Base-by-base conservation (phyloP, 2,888 invertebrate species). In the Ochropacha duplaris region DNA sequence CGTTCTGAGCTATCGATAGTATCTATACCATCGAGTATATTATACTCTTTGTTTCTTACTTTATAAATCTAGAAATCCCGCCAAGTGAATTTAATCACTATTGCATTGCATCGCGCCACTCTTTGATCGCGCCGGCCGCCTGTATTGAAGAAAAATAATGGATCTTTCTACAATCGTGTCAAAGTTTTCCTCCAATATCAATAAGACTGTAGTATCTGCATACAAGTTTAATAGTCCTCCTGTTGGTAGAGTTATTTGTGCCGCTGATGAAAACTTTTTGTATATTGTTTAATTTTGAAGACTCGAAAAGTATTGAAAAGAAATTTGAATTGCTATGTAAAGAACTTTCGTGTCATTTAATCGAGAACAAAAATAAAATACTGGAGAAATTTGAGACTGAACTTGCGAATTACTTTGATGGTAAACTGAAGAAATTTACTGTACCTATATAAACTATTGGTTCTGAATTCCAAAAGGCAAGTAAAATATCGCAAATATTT, bases 391-490 rank as follows among this genome's bases (percentile, higher is more conserved):
- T 90, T 49, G 78, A 84, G 62, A 26, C 64, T 0, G 84, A 90
- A 72, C 61, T 90, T 5, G 52, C 62, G 2, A 66, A 69, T 1
- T 90, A 90, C 67, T 86, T 89, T 62, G 64, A 76, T 22, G 87
- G 87, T n/a, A 76, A 80, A 57, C 65, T 88, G 0, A 86, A 81
- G 55, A 81, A 79, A 54, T 92, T 92, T 63, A 74, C 79, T 28
- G 68, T 85, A 16, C 86, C 89, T 9, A 61, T 91, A n/a, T 86
- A 87, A 78, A 78, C 76, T 14, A 66, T 82, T 64, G 93, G 92
- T 12, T 85, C 92, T 0, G 83, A 87, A 44, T 93, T 91, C 76
- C 92, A 92, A 76, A 87, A 88, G 81, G 92, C 91, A 66, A 34
- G 59, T 14, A n/a, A 11, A 49, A 49, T 22, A 12, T 22, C 0